These are phyloP conservation scores for Cheilosia urbana DNA, from an alignment of 2,888 invertebrate genomes.

Conservation along the genomic window DNA sequence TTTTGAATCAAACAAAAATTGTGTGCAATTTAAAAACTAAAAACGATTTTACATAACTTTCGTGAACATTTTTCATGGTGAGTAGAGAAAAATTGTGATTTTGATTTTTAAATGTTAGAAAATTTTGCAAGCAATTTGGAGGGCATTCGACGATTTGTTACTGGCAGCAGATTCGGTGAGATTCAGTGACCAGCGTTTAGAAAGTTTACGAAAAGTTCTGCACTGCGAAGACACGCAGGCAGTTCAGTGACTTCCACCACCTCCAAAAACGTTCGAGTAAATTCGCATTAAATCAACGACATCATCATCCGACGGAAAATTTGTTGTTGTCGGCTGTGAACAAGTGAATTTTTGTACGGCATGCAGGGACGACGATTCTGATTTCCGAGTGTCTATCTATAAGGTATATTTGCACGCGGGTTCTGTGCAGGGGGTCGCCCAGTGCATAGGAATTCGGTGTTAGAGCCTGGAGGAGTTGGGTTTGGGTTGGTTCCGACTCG, in stretches of 20 bases:
- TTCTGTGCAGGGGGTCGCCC: conserved; percentile 67
- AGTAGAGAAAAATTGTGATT: conserved; percentile 45
- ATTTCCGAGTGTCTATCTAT: conserved; percentile 19
- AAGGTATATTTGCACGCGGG: conserved; percentile 50
- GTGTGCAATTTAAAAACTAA: conserved; percentile 34
- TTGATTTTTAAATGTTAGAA: background rate
- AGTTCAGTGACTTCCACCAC: conserved; percentile 69
- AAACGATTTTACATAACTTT: conserved; percentile 62
- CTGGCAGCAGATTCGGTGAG: background rate
- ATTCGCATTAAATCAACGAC: conserved; percentile 71
- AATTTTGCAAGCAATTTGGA: conserved; percentile 1
- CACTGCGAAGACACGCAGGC: conserved; percentile 68
- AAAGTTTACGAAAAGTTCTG: conserved; percentile 58
- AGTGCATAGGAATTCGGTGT: conserved; percentile 33
- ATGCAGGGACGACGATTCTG: background rate
- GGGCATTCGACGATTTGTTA: background rate
- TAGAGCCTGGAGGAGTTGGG: conserved; percentile 9
- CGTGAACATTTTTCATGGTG: conserved; percentile 49
- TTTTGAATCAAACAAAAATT: background rate
- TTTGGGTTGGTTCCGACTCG: conserved; percentile 20
- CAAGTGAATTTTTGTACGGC: conserved; percentile 50
- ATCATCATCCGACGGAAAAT: conserved; percentile 27
- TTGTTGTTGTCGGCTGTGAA: conserved; percentile 28
- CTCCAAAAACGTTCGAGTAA: conserved; percentile 60
- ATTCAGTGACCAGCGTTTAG: conserved; percentile 42